These are phyloP conservation scores for Paramormyrops kingsleyae DNA, from an alignment of 2,113 vertebrate species.

Conservation along the genomic window DNA sequence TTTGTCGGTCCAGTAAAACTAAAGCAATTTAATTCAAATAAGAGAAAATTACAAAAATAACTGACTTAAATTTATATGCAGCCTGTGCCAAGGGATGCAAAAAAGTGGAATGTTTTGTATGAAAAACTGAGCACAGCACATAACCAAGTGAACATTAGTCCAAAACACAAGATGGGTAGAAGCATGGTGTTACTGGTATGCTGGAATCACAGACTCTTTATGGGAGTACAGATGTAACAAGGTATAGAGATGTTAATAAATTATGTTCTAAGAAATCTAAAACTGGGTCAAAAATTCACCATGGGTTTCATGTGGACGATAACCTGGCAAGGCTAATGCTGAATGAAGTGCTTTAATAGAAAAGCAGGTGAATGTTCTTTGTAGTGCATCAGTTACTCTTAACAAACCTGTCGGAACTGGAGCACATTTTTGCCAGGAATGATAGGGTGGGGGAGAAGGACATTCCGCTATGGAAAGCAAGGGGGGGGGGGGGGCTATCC, in stretches of 20 bases:
- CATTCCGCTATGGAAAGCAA: background rate
- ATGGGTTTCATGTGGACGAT: background rate
- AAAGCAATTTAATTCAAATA: background rate
- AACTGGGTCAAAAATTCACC: background rate
- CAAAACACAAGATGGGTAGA: background rate
- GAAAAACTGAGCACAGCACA: background rate
- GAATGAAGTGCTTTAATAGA: background rate
- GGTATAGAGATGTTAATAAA: background rate
- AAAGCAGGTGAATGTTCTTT: background rate
- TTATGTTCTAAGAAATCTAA: background rate
- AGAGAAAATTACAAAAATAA: background rate
- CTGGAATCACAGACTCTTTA: background rate
- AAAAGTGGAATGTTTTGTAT: background rate
- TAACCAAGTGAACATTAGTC: background rate
- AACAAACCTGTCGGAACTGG: background rate
- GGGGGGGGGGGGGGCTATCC: background rate
- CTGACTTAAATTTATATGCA: background rate
- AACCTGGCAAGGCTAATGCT: background rate
- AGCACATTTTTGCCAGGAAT: background rate
- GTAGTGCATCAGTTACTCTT: background rate
- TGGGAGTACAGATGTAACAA: background rate
- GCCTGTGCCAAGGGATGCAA: background rate
- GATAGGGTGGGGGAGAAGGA: background rate
- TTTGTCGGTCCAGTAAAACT: background rate
- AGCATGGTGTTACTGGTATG: background rate